phyloP scores from a whole-genome alignment of 2,113 vertebrate genomes.

The Coturnix japonica region DNA sequence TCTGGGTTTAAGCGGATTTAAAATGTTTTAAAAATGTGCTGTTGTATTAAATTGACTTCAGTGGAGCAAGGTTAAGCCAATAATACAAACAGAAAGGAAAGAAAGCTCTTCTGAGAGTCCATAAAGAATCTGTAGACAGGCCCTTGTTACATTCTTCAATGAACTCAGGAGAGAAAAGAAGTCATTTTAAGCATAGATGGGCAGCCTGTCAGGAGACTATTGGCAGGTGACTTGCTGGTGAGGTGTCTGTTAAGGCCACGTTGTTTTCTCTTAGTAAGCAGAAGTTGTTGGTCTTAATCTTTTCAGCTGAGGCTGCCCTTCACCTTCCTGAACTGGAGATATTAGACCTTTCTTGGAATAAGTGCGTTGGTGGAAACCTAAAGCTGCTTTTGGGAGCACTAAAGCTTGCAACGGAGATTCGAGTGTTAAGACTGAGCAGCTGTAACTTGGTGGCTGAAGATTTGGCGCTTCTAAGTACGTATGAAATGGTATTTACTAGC shows the following conservation, averaged over 20 bases:
- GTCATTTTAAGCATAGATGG: background rate
- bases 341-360: constrained; percentile 91
- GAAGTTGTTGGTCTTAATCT: constrained; percentile 62
- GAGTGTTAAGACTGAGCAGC: constrained; percentile 88
- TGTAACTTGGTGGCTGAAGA: constrained; percentile 86
- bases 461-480: constrained; percentile 81
- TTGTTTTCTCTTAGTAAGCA: constrained; percentile 54
- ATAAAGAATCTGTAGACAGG: background rate
- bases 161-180: background rate
- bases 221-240: constrained; percentile 31
- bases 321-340: constrained; percentile 80
- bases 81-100: background rate
- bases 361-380: constrained; percentile 86
- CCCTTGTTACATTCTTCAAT: background rate
- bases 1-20: background rate
- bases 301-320: constrained; percentile 81
- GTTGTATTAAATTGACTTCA: background rate
- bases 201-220: background rate
- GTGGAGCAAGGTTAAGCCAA: background rate
- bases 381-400: constrained; percentile 81
- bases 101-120: background rate
- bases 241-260: constrained; percentile 39
- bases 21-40: background rate
- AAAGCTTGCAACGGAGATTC: constrained; percentile 74
- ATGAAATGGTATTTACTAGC: constrained; percentile 46